phyloP scores from a whole-genome alignment of 2,797 vertebrate genomes.

The Pseudochromis fuscus region DNA sequence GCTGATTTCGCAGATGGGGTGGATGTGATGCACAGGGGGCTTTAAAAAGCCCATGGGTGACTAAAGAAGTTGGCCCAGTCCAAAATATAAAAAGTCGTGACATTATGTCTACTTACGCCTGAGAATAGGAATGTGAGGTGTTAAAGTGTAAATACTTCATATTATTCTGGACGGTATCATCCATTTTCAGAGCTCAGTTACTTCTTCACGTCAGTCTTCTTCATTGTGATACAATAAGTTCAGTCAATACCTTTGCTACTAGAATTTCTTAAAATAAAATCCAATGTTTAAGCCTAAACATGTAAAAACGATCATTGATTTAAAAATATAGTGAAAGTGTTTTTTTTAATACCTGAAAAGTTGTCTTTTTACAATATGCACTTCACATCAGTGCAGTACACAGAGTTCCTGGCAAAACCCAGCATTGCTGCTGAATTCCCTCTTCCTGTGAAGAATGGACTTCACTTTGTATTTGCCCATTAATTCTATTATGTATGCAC shows the following conservation, averaged over 20 bases:
- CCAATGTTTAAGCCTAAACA: not conserved
- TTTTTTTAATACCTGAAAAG: no score
- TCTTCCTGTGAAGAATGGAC: constrained; percentile 53
- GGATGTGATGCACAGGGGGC: constrained; percentile 26
- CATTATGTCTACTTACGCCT: constrained; percentile 34
- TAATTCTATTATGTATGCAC: constrained; percentile 72
- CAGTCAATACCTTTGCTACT: not conserved
- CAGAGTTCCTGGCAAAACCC: constrained; percentile 23
- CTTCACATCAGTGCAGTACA: not conserved
- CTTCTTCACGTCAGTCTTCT: constrained; percentile 27
- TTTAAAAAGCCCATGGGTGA: constrained; percentile 56
- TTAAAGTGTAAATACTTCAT: constrained; percentile 21
- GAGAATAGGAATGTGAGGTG: constrained; percentile 54
- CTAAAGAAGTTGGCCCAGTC: constrained; percentile 47
- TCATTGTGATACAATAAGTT: not conserved
- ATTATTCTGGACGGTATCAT: constrained; percentile 17
- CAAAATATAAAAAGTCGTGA: constrained; percentile 34
- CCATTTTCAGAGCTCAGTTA: not conserved
- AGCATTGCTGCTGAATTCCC: constrained; percentile 31
- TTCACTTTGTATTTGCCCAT: constrained; percentile 63
- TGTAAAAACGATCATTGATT: no score
- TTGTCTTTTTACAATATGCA: no score
- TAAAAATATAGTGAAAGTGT: no score
- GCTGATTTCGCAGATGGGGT: constrained; percentile 60
- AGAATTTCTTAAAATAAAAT: not conserved